Evolutionary conservation across 2,113 vertebrate species (phyloP).

Genomic region (Python bivittatus): DNA sequence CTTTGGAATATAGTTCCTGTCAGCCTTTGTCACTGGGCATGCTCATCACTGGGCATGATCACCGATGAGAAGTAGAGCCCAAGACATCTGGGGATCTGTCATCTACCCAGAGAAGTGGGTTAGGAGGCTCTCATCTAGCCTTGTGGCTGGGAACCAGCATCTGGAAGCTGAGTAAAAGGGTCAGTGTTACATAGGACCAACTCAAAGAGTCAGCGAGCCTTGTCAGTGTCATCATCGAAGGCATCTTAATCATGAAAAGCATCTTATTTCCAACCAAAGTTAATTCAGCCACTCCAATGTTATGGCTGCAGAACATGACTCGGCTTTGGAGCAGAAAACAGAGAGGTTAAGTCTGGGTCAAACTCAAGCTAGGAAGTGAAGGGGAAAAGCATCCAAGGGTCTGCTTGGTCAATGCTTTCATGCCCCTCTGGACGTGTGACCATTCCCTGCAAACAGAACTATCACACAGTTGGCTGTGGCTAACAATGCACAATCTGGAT

Average conservation of each 20-base stretch:
- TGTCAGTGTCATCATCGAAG: neutral
- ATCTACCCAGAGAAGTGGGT: neutral
- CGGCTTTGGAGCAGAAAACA: neutral
- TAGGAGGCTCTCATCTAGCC: neutral
- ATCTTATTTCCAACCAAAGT: neutral
- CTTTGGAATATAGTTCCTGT: neutral
- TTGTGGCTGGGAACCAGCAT: neutral
- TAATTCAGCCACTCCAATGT: neutral
- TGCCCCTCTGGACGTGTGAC: neutral
- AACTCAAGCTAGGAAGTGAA: neutral
- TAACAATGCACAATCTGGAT: neutral
- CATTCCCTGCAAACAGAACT: neutral
- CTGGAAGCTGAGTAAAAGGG: neutral
- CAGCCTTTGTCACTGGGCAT: neutral
- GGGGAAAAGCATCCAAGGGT: neutral
- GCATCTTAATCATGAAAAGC: neutral
- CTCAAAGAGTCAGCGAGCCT: neutral
- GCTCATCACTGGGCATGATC: neutral
- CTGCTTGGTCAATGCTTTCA: neutral
- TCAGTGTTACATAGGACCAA: neutral
- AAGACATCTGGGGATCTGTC: neutral
- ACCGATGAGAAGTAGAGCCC: neutral
- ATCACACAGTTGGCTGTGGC: neutral
- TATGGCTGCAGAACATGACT: neutral
- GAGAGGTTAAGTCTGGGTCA: neutral